A percentile compares a stretch with the other conserved stretches of the same genome.
Evolutionary conservation across 1,140 invertebrate species (phyloP).

Genomic region (Drosophila funebris): DNA sequence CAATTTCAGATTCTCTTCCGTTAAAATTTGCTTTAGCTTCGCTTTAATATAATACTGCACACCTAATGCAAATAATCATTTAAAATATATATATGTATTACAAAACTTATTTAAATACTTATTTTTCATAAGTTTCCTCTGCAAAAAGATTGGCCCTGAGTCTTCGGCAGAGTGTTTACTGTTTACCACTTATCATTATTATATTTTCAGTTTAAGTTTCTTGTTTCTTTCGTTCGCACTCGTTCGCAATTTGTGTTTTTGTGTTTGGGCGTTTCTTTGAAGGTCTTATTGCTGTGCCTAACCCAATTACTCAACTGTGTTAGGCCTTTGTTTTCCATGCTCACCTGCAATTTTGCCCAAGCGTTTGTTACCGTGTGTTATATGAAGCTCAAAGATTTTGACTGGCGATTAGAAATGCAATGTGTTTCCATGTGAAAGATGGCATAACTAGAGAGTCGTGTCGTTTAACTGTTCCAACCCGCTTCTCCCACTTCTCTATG

Average conservation of each 20-base stretch:
- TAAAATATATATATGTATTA: not conserved
- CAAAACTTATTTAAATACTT: not conserved
- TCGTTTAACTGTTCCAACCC: slow-evolving; percentile 18
- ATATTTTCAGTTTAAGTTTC: slow-evolving; percentile 2
- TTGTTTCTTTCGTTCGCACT: slow-evolving; percentile 13
- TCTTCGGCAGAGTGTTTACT: slow-evolving; percentile 1
- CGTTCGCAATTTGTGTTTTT: slow-evolving; percentile 14
- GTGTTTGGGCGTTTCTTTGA: slow-evolving; percentile 28
- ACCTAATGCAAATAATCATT: not conserved
- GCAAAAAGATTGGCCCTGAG: slow-evolving; percentile 7
- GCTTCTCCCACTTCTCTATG: not conserved
- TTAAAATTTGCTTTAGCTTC: no score
- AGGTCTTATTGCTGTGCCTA: slow-evolving; percentile 37
- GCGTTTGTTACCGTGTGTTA: slow-evolving; percentile 45
- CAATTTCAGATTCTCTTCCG: no score
- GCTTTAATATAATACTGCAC: not conserved
- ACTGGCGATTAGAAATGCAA: slow-evolving; percentile 64
- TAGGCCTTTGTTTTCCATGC: slow-evolving; percentile 35
- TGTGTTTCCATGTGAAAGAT: slow-evolving; percentile 35
- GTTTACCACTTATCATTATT: slow-evolving; percentile 3
- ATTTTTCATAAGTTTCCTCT: not conserved
- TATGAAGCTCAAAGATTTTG: slow-evolving; percentile 70
- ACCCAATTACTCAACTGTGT: slow-evolving; percentile 5
- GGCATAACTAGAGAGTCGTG: slow-evolving; percentile 32
- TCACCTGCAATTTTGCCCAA: slow-evolving; percentile 37